Evolutionary conservation across 2,888 invertebrate genomes (phyloP), one percentile per base, ranked within the genome.

Genomic region (Empis livida): DNA sequence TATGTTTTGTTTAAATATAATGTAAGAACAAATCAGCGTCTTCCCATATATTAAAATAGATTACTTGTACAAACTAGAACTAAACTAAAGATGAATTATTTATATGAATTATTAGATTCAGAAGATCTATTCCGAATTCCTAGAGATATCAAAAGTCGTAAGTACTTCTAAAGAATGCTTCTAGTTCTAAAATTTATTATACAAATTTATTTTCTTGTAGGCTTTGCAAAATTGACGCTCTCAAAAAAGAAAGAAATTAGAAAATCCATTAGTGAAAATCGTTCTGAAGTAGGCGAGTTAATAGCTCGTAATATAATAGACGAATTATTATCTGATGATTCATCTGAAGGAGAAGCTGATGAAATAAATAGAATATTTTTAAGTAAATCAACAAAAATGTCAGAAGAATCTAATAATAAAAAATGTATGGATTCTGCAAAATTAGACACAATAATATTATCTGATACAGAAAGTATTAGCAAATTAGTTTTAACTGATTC

Each of bases 231-330:
- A 41, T 27, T 41, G 20, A 41, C 41, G 3, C 23, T 41, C 14
- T 23, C 41, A n/a, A 41, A 41, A 13, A 41, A 41, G 16, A 41
- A 41, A 27, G 14, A 41, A 41, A 23, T 41, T 13, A 13, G 41
- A 14, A 13, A 41, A 14, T 41, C 41, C 3, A 13, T 41, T 6
- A 20, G 17, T 20, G 23, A 10, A 10, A 41, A 14, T 27, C 1
- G 10, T 8, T 13, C 5, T 2, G n/a, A n/a, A 41, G 14, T 14
- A 4, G n/a, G 10, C 10, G n/a, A 23, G 27, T 5, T 9, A 27
- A n/a, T 20, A 17, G 60, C 59, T 38, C 58, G 61, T 11, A 59
- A 61, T 46, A 52, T 63, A 0, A 32, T 61, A 4, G 48, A 50
- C 4, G 54, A 57, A 10, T 42, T 61, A 14, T 46, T 52, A 3